Conservation (phyloP, 1,140 invertebrate species). For the Leptopilina clavipes region DNA sequence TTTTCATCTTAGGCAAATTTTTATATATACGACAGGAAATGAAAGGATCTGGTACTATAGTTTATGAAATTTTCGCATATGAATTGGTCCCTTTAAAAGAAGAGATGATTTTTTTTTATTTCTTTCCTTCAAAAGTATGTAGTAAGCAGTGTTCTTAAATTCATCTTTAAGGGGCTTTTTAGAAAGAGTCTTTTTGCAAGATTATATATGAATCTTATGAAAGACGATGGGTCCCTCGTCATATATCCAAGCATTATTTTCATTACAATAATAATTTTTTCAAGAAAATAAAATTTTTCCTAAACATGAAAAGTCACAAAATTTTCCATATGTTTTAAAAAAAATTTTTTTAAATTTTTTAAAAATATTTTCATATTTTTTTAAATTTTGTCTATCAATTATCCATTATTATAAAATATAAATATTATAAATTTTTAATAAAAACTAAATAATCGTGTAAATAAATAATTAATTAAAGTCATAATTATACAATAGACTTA, state of each 20-base stretch:
- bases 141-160: neutral
- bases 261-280: neutral
- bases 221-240: neutral
- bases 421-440: too few species aligned
- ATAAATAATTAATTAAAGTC: too few species aligned
- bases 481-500: too few species aligned
- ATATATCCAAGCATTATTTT: neutral
- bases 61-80: conserved; percentile 13
- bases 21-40: neutral
- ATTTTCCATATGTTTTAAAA: too few species aligned
- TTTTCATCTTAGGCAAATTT: neutral
- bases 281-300: neutral
- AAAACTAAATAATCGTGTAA: too few species aligned
- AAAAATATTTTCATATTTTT: too few species aligned
- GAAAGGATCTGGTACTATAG: neutral
- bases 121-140: neutral
- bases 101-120: neutral
- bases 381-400: too few species aligned
- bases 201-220: neutral
- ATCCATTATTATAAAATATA: too few species aligned
- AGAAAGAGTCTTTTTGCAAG: neutral
- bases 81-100: neutral
- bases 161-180: neutral
- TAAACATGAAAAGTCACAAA: neutral
- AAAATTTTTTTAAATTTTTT: too few species aligned